These are phyloP conservation scores for Nowickia ferox DNA, from an alignment of 2,888 invertebrate species.

Conservation along the genomic window DNA sequence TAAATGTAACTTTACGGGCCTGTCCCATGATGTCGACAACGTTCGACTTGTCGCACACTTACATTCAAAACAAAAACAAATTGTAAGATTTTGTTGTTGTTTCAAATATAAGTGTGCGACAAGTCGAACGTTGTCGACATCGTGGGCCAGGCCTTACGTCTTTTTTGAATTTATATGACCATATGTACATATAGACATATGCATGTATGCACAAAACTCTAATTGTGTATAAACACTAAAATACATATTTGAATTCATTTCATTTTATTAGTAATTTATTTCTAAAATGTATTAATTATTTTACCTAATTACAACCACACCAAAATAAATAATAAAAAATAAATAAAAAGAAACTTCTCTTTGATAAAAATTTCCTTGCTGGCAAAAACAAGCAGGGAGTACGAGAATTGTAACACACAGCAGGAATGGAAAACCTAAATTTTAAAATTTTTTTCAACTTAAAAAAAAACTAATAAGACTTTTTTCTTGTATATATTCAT, in stretches of 20 bases:
- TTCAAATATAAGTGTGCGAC: no score
- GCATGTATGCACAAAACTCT: not conserved
- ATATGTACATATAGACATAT: not conserved
- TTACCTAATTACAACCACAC: constrained; percentile 12
- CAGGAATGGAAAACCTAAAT: not conserved
- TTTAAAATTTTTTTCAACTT: not conserved
- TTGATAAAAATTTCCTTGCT: constrained; percentile 18
- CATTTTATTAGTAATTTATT: constrained; percentile 25
- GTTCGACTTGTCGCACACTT: no score
- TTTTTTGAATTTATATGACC: no score
- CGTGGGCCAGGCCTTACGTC: no score
- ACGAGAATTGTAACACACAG: not conserved
- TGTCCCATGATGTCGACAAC: no score
- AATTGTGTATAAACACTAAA: no score
- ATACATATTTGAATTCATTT: constrained; percentile 25
- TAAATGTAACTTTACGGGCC: no score
- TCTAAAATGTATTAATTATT: constrained; percentile 32
- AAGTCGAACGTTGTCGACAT: no score
- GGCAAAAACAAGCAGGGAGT: constrained; percentile 7
- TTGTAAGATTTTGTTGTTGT: no score
- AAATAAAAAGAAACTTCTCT: not conserved
- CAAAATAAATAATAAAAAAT: not conserved
- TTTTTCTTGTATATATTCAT: no score
- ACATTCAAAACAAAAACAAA: no score
- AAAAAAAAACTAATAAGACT: no score